Evolutionary conservation across 1,140 invertebrate genomes (phyloP).

Genomic region (Bombus superbus): DNA sequence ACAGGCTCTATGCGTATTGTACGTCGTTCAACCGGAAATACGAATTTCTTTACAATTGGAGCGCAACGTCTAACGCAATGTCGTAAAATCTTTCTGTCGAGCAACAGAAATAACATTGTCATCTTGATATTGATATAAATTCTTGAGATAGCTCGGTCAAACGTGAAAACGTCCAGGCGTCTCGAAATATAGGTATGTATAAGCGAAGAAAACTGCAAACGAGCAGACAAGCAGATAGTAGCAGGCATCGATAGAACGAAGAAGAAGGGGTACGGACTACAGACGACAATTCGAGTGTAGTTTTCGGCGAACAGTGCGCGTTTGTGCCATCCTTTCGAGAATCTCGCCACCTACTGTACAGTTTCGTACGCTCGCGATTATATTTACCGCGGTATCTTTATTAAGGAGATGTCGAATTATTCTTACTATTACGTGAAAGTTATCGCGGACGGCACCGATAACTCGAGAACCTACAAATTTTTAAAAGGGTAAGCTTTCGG

Average conservation of each 20-base stretch:
- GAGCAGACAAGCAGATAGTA: conserved; percentile 20
- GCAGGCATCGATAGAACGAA: conserved; percentile 30
- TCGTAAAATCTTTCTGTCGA: not conserved
- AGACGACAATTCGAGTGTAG: conserved; percentile 46
- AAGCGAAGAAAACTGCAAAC: conserved; percentile 41
- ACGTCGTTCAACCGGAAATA: not conserved
- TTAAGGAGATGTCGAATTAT: conserved; percentile 69
- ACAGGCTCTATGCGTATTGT: not conserved
- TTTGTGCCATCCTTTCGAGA: conserved; percentile 25
- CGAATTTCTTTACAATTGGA: not conserved
- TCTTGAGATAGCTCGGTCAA: conserved; percentile 9
- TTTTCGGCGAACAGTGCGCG: conserved; percentile 39
- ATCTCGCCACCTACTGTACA: not conserved
- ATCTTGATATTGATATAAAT: conserved; percentile 22
- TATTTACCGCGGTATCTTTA: conserved; percentile 29
- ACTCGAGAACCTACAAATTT: conserved; percentile 70
- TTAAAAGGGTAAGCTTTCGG: conserved; percentile 67
- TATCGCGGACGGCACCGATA: conserved; percentile 53
- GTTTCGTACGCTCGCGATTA: conserved; percentile 4
- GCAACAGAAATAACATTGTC: conserved; percentile 25
- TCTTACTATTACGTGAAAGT: conserved; percentile 75
- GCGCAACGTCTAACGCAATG: not conserved
- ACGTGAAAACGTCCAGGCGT: conserved; percentile 25
- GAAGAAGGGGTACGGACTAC: conserved; percentile 48
- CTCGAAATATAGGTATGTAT: conserved; percentile 41